Conservation (phyloP, 1,140 invertebrate genomes). For the Belonocnema kinseyi region DNA sequence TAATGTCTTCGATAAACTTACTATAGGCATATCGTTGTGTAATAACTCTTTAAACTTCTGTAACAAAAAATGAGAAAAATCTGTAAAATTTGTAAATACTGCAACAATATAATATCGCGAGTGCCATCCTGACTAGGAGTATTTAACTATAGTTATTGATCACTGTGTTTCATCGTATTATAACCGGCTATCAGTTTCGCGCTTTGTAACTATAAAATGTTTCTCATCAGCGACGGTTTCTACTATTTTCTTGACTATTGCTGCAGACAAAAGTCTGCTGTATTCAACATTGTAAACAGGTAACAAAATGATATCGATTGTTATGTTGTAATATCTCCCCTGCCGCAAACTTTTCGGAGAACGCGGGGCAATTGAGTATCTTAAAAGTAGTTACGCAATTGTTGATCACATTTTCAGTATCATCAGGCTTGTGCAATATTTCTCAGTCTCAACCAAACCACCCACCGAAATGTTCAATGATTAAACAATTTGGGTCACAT, state of each 20-base stretch:
- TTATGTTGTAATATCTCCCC: conserved; percentile 51
- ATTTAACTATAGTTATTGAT: conserved; percentile 46
- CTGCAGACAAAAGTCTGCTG: conserved; percentile 66
- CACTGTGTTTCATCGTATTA: conserved; percentile 36
- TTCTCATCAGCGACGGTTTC: conserved; percentile 5
- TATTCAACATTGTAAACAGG: conserved; percentile 71
- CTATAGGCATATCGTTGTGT: conserved; percentile 63
- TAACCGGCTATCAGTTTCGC: conserved; percentile 8
- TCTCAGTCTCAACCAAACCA: too few relatives aligned
- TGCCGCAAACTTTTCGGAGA: background rate
- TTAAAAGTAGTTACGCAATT: too few relatives aligned
- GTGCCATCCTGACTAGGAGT: conserved; percentile 70
- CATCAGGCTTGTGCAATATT: too few relatives aligned
- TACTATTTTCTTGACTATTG: conserved; percentile 59
- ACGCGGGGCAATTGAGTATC: too few relatives aligned
- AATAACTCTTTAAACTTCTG: conserved; percentile 49
- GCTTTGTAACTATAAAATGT: conserved; percentile 26
- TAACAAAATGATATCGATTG: conserved; percentile 72
- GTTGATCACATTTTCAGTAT: too few relatives aligned
- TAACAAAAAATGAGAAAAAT: conserved; percentile 55
- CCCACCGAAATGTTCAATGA: too few relatives aligned
- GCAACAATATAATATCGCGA: conserved; percentile 70
- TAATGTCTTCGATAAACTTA: conserved; percentile 67
- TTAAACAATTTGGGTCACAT: too few relatives aligned
- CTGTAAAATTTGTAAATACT: conserved; percentile 63